Conservation (phyloP, 2,113 vertebrate genomes). For the Salvelinus namaycush region DNA sequence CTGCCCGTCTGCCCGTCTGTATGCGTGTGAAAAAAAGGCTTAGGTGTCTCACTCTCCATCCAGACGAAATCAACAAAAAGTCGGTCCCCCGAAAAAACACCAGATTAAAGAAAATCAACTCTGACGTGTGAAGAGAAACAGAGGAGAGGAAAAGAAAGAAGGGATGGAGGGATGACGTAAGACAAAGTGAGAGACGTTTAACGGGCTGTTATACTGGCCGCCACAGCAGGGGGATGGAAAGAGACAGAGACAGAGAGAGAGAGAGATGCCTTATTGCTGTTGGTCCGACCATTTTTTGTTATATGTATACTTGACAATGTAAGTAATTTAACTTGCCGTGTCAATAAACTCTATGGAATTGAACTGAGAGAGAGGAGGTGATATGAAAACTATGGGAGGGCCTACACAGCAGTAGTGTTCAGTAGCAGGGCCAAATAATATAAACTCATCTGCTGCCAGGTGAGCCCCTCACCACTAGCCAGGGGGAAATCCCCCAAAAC, state of each 20-base stretch:
- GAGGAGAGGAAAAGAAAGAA: background rate
- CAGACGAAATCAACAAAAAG: no score
- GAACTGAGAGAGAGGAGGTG: background rate
- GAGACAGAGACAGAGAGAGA: background rate
- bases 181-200: background rate
- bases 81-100: no score
- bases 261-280: background rate
- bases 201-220: no score
- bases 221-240: background rate
- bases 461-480: no score
- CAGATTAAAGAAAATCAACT: background rate
- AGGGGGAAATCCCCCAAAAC: no score
- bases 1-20: no score
- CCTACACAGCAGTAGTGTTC: background rate
- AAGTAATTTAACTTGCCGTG: no score
- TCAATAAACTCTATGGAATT: background rate
- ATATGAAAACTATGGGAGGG: background rate
- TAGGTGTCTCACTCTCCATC: no score
- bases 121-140: background rate
- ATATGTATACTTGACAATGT: no score
- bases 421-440: no score
- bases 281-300: background rate
- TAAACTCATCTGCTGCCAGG: no score
- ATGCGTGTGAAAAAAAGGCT: no score
- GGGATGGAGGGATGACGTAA: conserved; percentile 9